phyloP scores from a whole-genome alignment of 2,113 vertebrate genomes.

The Anolis sagrei region DNA sequence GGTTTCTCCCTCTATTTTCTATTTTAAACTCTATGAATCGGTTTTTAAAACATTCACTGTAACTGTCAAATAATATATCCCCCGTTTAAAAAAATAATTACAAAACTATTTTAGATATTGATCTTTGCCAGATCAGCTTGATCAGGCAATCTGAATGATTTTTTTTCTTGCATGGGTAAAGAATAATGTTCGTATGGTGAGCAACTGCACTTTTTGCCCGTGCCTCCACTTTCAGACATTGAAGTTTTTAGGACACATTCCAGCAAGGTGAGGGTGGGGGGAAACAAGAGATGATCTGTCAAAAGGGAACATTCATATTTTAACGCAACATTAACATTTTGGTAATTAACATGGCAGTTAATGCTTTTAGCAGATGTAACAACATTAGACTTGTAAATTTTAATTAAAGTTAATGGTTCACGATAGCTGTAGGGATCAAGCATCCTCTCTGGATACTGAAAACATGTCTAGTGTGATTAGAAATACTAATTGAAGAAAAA shows the following conservation, averaged over 20 bases:
- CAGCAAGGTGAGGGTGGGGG: constrained; percentile 15
- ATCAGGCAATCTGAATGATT: constrained; percentile 15
- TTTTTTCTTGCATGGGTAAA: constrained; percentile 43
- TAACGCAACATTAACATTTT: constrained; percentile 82
- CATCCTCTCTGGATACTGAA: constrained; percentile 80
- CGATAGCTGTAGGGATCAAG: constrained; percentile 81
- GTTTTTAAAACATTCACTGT: neutral
- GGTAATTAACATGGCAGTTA: constrained; percentile 84
- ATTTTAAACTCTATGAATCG: neutral
- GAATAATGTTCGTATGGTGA: constrained; percentile 47
- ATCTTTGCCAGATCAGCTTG: neutral
- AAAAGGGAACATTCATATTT: constrained; percentile 83
- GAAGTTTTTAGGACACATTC: constrained; percentile 61
- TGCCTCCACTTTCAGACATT: constrained; percentile 50
- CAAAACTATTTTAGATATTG: constrained; percentile 29
- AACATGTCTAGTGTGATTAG: constrained; percentile 80
- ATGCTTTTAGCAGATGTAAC: constrained; percentile 85
- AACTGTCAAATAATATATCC: neutral
- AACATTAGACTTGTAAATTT: constrained; percentile 88
- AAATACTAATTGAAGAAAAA: constrained; percentile 79
- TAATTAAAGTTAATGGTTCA: constrained; percentile 85
- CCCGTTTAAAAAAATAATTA: neutral
- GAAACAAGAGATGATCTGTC: constrained; percentile 75
- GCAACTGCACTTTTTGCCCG: constrained; percentile 57
- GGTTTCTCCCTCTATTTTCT: too few relatives aligned